Evolutionary conservation across 2,888 invertebrate genomes (phyloP).

Genomic region (Lycocerus yunnanus): DNA sequence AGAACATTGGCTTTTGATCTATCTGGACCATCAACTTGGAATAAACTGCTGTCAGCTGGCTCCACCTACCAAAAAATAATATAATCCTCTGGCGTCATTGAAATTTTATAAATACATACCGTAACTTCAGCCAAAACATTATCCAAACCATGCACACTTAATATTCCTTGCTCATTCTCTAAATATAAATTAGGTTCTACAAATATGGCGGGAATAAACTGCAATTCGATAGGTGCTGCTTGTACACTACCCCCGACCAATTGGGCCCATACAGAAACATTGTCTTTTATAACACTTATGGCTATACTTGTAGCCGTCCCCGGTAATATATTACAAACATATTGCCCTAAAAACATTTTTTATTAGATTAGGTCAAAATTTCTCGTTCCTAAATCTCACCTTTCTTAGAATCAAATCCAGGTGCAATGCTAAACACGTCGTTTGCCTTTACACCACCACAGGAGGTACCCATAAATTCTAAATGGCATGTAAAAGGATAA

Average conservation of each 20-base stretch:
- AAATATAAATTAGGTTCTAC: constrained; percentile 41
- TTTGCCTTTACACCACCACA: constrained; percentile 39
- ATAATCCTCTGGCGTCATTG: background rate
- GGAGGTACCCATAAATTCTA: constrained; percentile 47
- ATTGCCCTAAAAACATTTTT: constrained; percentile 44
- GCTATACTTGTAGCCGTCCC: constrained; percentile 39
- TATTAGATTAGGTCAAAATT: background rate
- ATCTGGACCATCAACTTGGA: constrained; percentile 42
- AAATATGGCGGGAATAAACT: constrained; percentile 51
- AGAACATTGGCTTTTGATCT: constrained; percentile 37
- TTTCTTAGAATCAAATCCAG: constrained; percentile 49
- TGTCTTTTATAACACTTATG: constrained; percentile 45
- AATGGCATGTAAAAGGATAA: constrained; percentile 51
- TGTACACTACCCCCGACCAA: constrained; percentile 42
- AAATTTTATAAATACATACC: constrained; percentile 46
- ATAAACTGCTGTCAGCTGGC: constrained; percentile 48
- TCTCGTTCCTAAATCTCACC: constrained; percentile 37
- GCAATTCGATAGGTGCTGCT: constrained; percentile 43
- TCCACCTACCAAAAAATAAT: constrained; percentile 42
- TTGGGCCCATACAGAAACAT: constrained; percentile 48
- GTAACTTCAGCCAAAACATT: constrained; percentile 61
- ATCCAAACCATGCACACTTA: constrained; percentile 60
- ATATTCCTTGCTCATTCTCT: constrained; percentile 35
- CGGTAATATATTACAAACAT: constrained; percentile 50
- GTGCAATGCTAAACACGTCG: constrained; percentile 49